These are phyloP conservation scores for Erethizon dorsatum DNA, from an alignment of 2,797 vertebrate genomes.

Conservation along the genomic window DNA sequence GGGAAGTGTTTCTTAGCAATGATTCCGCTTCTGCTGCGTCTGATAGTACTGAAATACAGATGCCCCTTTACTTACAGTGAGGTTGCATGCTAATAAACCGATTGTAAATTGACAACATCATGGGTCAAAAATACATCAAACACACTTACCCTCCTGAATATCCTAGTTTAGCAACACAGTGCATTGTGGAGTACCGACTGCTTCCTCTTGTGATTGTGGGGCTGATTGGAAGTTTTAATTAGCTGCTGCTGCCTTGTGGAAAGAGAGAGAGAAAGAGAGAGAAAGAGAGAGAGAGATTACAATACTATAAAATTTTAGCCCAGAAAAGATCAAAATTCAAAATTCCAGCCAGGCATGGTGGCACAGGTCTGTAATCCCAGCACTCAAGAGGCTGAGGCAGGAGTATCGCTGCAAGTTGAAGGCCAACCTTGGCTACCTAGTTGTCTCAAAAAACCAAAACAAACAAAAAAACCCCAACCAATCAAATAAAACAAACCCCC, in stretches of 20 bases:
- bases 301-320: background rate
- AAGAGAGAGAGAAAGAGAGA: background rate
- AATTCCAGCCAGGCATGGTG: background rate
- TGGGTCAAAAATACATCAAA: background rate
- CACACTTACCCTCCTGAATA: background rate
- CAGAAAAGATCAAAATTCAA: background rate
- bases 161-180: background rate
- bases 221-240: background rate
- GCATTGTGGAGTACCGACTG: background rate
- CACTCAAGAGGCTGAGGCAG: background rate
- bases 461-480: background rate
- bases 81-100: background rate
- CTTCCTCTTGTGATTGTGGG: background rate
- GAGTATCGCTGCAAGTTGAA: background rate
- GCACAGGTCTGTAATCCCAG: background rate
- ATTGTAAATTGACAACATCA: background rate
- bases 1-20: slow-evolving; percentile 22
- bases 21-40: slow-evolving; percentile 10
- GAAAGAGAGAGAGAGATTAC: background rate
- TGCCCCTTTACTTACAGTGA: background rate
- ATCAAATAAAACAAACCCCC: background rate
- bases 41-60: background rate
- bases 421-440: background rate
- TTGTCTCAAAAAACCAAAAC: background rate
- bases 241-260: background rate